Base-by-base conservation (phyloP, 1,140 invertebrate genomes). In the Medauroidea extradentata region DNA sequence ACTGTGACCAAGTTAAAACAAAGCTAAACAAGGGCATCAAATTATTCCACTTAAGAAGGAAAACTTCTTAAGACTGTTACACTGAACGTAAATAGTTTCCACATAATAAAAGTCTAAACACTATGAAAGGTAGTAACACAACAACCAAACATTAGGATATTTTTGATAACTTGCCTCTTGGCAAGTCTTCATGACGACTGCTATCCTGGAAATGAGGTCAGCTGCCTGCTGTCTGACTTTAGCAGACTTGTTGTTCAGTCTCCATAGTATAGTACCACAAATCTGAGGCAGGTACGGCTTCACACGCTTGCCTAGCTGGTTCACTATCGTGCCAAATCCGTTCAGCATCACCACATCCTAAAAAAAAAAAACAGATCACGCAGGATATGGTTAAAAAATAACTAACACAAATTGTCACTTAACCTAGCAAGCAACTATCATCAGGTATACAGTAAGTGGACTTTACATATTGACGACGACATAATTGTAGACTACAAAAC, bases 331-430 rank as follows among this genome's bases (percentile, higher is more conserved):
- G 24, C 97, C 97, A 72, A 99, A 99, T 24, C 97, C 97, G 78
- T 99, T 99, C 43, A 99, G 79, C 95, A 99, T 99, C 0, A 99
- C 96, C n/a, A 98, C 93, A 79, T 99, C 97, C 86, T 93, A 66
- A 43, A 74, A 68, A 61, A 58, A 63, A 62, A 34, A 34, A 11
- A 34, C n/a, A n/a, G n/a, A n/a, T n/a, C n/a, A n/a, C n/a, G n/a
- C n/a, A n/a, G n/a, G n/a, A n/a, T n/a, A n/a, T n/a, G n/a, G n/a
- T n/a, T n/a, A n/a, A n/a, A n/a, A n/a, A n/a, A n/a, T n/a, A n/a
- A n/a, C n/a, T n/a, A n/a, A n/a, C n/a, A n/a, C n/a, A n/a, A n/a
- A n/a, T n/a, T n/a, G n/a, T n/a, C n/a, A n/a, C n/a, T n/a, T n/a
- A n/a, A n/a, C n/a, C n/a, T n/a, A n/a, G n/a, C n/a, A n/a, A n/a